Base-by-base conservation (phyloP, 2,797 vertebrate species). In the Mormyrus proboscirostris region DNA sequence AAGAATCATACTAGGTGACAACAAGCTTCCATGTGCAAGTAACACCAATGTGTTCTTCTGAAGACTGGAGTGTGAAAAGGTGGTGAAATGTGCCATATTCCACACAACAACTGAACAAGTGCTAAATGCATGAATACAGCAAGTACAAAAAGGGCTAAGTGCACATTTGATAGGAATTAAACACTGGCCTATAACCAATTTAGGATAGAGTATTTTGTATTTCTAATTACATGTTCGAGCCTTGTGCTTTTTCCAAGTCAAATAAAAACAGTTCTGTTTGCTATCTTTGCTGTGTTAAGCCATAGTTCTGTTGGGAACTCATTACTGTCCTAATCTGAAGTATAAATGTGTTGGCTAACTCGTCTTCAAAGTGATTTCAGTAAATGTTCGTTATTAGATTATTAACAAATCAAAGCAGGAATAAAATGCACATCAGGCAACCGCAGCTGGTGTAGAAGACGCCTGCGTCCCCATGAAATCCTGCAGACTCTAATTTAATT, bases 401-500 rank as follows among this genome's bases (percentile, higher is more conserved):
- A 92, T 89, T 91, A 76, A 88, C 87, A 89, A 82, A 91, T 83
- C 89, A 90, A 85, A 38, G 89, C 89, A 49, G 85, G 22, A 69
- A 88, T 90, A 88, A 76, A 89, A 76, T 7, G 89, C n/a, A 89
- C 88, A 88, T 90, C 89, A 44, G 82, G 47, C 57, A 47, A 87
- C 91, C 92, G 89, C 90, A 91, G 85, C 88, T n/a, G 88, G 92
- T 90, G 62, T 90, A 91, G 91, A 22, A 89, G 65, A 79, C 65
- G 41, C 55, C 51, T 65, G 65, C 33, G 69, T 85, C 47, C 49
- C 47, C n/a, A 51, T 85, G 84, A 82, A 88, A 89, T 87, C 53
- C 88, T 9, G 25, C 51, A 89, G 25, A 55, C 85, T 0, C 91
- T 95, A 94, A 95, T 95, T 95, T 89, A 94, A 94, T 95, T 94